These are phyloP conservation scores for Lagenorhynchus albirostris DNA, from an alignment of 2,113 vertebrate species.

Conservation along the genomic window DNA sequence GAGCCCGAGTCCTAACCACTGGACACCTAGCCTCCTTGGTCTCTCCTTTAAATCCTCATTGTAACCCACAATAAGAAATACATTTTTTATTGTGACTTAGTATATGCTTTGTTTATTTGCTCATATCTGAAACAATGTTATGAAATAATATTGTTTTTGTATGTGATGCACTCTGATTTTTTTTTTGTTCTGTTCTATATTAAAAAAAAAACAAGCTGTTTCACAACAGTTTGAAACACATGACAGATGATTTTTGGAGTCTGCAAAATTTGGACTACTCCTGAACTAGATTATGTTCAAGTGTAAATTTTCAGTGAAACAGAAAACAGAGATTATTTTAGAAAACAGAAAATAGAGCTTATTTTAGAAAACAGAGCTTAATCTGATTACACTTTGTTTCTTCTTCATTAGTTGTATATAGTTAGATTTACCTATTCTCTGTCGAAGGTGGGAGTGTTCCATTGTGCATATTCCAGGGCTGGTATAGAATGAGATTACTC, in stretches of 20 bases:
- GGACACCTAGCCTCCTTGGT: neutral
- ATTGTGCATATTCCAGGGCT: neutral
- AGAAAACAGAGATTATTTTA: neutral
- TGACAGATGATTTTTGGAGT: neutral
- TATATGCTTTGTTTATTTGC: neutral
- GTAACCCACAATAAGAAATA: neutral
- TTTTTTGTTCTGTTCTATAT: neutral
- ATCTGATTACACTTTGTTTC: neutral
- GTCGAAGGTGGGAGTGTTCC: neutral
- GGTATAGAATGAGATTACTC: neutral
- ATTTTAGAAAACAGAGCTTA: neutral
- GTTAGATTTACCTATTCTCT: neutral
- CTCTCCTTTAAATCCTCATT: neutral
- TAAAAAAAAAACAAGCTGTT: neutral
- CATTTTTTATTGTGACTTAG: neutral
- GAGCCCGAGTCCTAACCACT: neutral
- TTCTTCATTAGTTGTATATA: neutral
- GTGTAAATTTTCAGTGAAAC: neutral
- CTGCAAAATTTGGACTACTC: neutral
- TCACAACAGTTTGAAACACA: neutral
- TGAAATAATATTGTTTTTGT: neutral
- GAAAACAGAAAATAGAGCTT: neutral
- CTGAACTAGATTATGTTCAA: neutral
- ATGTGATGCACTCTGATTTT: neutral
- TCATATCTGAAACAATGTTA: neutral